These are phyloP conservation scores for Drosophila truncata DNA, from an alignment of 1,140 invertebrate species.

Conservation along the genomic window DNA sequence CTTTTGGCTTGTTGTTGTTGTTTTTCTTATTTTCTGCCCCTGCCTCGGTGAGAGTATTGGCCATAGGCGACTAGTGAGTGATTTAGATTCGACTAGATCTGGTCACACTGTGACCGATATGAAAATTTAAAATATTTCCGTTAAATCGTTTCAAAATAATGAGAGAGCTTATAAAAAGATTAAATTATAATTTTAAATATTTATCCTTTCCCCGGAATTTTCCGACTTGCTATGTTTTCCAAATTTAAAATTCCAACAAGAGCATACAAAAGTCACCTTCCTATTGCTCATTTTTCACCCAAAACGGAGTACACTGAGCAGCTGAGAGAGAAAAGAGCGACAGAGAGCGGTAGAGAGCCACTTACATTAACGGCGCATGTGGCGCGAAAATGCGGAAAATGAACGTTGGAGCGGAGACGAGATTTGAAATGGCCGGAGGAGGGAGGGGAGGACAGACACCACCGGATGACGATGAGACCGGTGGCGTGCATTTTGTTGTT, in stretches of 20 bases:
- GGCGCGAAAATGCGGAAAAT: slow-evolving; percentile 69
- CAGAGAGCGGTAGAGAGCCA: slow-evolving; percentile 44
- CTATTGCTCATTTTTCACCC: too few species aligned
- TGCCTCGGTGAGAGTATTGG: background rate
- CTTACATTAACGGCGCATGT: slow-evolving; percentile 70
- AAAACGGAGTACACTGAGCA: slow-evolving; percentile 28
- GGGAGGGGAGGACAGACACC: slow-evolving; percentile 18
- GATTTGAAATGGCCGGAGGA: slow-evolving; percentile 4
- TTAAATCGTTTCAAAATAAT: too few species aligned
- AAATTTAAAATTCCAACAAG: background rate
- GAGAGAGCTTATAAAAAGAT: too few species aligned
- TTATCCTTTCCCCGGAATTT: background rate
- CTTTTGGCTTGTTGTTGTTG: too few species aligned
- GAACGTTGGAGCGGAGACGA: slow-evolving; percentile 14
- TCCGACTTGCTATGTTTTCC: too few species aligned
- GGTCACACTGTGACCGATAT: background rate
- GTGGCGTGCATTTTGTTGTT: slow-evolving; percentile 44
- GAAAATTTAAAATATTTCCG: too few species aligned
- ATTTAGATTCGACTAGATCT: background rate
- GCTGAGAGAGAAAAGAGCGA: slow-evolving; percentile 11
- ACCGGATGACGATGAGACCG: slow-evolving; percentile 28
- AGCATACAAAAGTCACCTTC: background rate
- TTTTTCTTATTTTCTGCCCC: slow-evolving; percentile 39
- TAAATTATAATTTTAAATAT: background rate
- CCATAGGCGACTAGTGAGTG: slow-evolving; percentile 20